Evolutionary conservation across 2,113 vertebrate species (phyloP), one percentile per base, ranked within the genome.

Genomic region (Terrapene triunguis): DNA sequence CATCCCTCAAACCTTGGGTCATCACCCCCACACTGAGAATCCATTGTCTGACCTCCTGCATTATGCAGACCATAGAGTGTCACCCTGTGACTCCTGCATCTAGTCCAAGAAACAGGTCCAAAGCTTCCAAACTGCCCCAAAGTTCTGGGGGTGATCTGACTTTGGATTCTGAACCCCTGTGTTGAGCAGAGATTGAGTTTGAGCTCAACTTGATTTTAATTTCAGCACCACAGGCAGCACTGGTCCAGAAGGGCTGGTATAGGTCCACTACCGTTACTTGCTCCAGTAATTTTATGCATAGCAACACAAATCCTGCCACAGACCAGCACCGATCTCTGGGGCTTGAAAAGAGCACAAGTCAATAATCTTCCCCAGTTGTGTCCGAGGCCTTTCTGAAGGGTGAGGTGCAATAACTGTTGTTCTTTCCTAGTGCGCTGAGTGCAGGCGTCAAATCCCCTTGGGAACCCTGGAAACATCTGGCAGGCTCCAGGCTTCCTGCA

Each of bases 101-200:
- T 1, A 14, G 2, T 47, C 83, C 5, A 1, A 8, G 38, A 4
- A 1, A 9, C 14, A 1, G 54, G 0, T 0, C 7, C 44, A 44
- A 25, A 50, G 29, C 0, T 0, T 6, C 5, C 24, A 38, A 38
- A 19, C 1, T 1, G 16, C 19, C 65, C n/a, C 17, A 21, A n/a
- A 72, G n/a, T 38, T 38, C 65, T 38, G 35, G n/a, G 16, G 16
- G 72, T n/a, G 3, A 44, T 65, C 14, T 0, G 11, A 27, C 53
- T 24, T 6, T 17, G 69, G 55, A 81, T 8, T 4, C 48, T 4
- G 50, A n/a, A 54, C 13, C 10, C 25, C 79, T 1, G 0, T 48
- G 2, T 17, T 2, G 14, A 21, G 47, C 78, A 2, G 59, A 38
- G 53, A 10, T 50, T 72, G 65, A 35, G 62, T n/a, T 35, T n/a